These are phyloP conservation scores for Pangasius larnaudii DNA, from an alignment of 2,797 vertebrate genomes.

Conservation along the genomic window DNA sequence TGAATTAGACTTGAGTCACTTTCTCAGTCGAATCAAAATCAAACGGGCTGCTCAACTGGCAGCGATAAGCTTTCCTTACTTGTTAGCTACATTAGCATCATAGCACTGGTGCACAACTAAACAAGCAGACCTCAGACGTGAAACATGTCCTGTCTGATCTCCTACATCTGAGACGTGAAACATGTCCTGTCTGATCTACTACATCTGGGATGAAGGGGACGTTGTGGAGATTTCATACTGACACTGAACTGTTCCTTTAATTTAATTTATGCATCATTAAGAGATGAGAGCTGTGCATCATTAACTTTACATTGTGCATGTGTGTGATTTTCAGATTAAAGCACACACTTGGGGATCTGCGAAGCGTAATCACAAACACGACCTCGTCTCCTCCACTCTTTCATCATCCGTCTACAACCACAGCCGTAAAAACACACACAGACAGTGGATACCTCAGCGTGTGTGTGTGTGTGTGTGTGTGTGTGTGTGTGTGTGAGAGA, in stretches of 20 bases:
- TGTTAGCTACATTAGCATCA: background rate
- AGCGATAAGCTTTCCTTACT: background rate
- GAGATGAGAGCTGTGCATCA: background rate
- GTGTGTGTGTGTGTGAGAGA: conserved; percentile 15
- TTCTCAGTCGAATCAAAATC: background rate
- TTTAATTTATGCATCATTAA: background rate
- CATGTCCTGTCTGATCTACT: background rate
- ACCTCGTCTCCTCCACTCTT: conserved; percentile 4
- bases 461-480: background rate
- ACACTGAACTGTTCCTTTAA: background rate
- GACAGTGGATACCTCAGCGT: conserved; percentile 2
- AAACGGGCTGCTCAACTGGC: background rate
- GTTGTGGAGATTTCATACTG: too few species aligned
- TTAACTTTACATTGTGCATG: background rate
- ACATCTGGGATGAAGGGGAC: background rate
- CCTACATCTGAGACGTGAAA: background rate
- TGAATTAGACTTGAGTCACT: too few species aligned
- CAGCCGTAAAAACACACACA: conserved; percentile 2
- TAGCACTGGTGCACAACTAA: too few species aligned
- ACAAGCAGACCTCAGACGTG: background rate
- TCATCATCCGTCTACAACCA: conserved; percentile 6
- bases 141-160: background rate
- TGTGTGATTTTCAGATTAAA: background rate
- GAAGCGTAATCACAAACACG: background rate
- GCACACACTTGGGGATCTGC: background rate